Percentiles rank a stretch among this genome's conserved stretches.
Evolutionary conservation across 2,888 invertebrate species (phyloP).

Genomic region (Drosophila glabriapex): DNA sequence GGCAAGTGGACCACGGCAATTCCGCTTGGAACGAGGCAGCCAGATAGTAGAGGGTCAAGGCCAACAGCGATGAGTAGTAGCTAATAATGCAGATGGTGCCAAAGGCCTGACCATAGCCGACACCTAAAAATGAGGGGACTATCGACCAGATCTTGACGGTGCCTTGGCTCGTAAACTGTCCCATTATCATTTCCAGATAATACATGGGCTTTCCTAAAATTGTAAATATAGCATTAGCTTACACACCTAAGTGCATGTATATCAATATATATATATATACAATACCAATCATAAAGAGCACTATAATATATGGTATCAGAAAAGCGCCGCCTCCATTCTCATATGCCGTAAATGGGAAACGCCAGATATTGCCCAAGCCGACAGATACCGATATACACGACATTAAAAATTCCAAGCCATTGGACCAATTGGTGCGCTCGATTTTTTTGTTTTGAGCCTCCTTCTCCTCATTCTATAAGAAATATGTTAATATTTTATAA

Average conservation of each 20-base stretch:
- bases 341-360: conserved; percentile 88
- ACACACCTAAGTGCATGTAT: background rate
- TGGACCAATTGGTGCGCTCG: conserved; percentile 79
- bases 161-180: conserved; percentile 93
- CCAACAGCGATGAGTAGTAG: conserved; percentile 92
- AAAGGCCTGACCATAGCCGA: conserved; percentile 89
- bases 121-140: conserved; percentile 91
- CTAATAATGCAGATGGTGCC: conserved; percentile 89
- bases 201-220: conserved; percentile 91
- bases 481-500: background rate
- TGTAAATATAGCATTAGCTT: background rate
- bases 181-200: conserved; percentile 92
- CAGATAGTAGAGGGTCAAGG: conserved; percentile 90
- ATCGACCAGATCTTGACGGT: conserved; percentile 90
- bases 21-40: conserved; percentile 89
- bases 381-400: conserved; percentile 91
- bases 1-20: conserved; percentile 91
- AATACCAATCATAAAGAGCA: conserved; percentile 87
- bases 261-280: background rate
- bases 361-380: conserved; percentile 91
- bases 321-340: conserved; percentile 92
- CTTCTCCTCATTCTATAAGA: conserved; percentile 52
- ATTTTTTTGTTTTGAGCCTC: conserved; percentile 34
- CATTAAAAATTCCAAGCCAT: conserved; percentile 90
- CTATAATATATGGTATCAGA: conserved; percentile 90